phyloP scores from a whole-genome alignment of 53 echinoderm and acorn worm species.

The Crossaster papposus region DNA sequence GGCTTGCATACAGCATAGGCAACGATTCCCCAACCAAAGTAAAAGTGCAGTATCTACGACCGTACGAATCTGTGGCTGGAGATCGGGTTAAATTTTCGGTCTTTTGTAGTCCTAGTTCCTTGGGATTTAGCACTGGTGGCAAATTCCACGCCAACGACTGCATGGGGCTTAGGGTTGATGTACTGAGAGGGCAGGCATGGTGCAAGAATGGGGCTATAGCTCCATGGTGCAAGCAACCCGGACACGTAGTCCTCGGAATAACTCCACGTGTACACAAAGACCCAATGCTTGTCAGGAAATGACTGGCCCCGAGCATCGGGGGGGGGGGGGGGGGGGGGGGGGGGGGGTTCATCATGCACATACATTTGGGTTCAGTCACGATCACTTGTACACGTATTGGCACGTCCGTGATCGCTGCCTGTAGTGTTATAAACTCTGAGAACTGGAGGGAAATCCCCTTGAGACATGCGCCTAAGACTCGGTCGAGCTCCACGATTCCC shows the following conservation, averaged over 20 bases:
- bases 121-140: too few relatives aligned
- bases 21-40: background rate
- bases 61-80: too few relatives aligned
- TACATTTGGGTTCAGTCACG: background rate
- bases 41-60: too few relatives aligned
- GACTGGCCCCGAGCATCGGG: background rate
- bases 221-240: too few relatives aligned
- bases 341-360: too few relatives aligned
- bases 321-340: too few relatives aligned
- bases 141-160: too few relatives aligned
- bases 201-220: too few relatives aligned
- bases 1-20: background rate
- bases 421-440: conserved; percentile 12
- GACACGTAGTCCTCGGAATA: background rate
- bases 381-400: background rate
- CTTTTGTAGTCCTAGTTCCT: too few relatives aligned
- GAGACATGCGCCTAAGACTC: background rate
- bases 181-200: too few relatives aligned
- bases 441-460: background rate
- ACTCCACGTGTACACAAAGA: background rate
- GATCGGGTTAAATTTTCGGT: too few relatives aligned
- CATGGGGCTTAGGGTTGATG: too few relatives aligned
- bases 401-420: background rate
- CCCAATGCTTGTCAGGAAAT: background rate
- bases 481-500: background rate